Percentiles rank a stretch among this genome's conserved stretches.
Conservation (phyloP, 2,888 invertebrate genomes). For the Schrankia costaestrigalis region DNA sequence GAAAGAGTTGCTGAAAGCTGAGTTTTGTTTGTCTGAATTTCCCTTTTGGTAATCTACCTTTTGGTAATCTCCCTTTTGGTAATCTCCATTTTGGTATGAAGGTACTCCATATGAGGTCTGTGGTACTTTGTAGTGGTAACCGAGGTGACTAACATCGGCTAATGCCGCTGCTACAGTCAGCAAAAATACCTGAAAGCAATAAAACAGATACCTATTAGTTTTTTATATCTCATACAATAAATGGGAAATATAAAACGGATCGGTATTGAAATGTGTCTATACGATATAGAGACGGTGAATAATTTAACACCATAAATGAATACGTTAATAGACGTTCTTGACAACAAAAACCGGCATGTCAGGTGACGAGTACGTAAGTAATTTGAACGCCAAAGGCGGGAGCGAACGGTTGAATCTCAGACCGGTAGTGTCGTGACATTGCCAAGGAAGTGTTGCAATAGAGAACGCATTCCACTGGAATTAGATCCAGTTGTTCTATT, state of each 20-base stretch:
- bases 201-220: conserved; percentile 3
- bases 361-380: conserved; percentile 5
- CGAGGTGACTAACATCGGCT: conserved; percentile 59
- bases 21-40: too few species aligned
- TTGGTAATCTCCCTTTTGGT: too few species aligned
- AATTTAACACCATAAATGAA: too few species aligned
- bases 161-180: conserved; percentile 47
- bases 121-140: conserved; percentile 67
- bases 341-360: conserved; percentile 3
- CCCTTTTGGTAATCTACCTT: too few species aligned
- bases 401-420: conserved; percentile 1
- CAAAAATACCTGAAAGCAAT: conserved; percentile 55
- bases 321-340: too few species aligned
- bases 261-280: too few species aligned
- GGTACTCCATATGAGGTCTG: conserved; percentile 66
- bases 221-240: too few species aligned
- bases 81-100: conserved; percentile 45
- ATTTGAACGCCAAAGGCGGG: background rate
- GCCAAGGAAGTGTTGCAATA: conserved; percentile 34
- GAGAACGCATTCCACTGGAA: conserved; percentile 32
- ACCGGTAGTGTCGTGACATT: conserved; percentile 18
- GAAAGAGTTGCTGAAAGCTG: too few species aligned
- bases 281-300: too few species aligned
- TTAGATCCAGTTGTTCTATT: conserved; percentile 32
- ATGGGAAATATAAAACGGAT: too few species aligned